Evolutionary conservation across 1,140 invertebrate genomes (phyloP).

Genomic region (Conus betulinus): DNA sequence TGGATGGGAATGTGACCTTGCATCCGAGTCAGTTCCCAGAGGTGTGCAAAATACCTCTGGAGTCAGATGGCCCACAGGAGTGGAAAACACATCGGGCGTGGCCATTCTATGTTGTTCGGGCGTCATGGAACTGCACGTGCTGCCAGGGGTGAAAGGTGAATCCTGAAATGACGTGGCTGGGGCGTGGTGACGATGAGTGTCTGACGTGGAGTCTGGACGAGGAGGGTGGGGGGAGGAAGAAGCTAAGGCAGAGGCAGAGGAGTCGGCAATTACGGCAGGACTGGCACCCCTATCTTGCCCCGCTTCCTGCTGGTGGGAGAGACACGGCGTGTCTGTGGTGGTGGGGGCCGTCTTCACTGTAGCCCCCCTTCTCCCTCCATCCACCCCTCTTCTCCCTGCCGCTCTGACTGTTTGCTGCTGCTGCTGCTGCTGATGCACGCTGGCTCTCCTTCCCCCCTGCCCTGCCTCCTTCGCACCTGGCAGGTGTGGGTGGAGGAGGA

Average conservation of each 20-base stretch:
- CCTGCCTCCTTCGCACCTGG: neutral
- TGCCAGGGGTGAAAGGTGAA: too few relatives aligned
- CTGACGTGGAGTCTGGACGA: too few relatives aligned
- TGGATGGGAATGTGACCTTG: neutral
- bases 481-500: neutral
- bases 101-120: neutral
- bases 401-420: neutral
- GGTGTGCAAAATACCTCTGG: conserved; percentile 3
- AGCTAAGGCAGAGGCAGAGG: conserved; percentile 8
- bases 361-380: neutral
- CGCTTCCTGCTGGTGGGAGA: conserved; percentile 29
- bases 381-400: neutral
- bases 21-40: neutral
- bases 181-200: neutral
- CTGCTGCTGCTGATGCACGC: too few relatives aligned
- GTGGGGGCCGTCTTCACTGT: neutral
- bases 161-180: too few relatives aligned
- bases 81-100: conserved; percentile 6
- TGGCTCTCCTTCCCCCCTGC: neutral
- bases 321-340: conserved; percentile 13
- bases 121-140: neutral
- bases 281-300: neutral
- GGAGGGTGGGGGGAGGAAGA: neutral
- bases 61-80: neutral
- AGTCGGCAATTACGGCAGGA: conserved; percentile 24